phyloP scores from a whole-genome alignment of 2,888 invertebrate species.

The Aspidiotus rigidus region DNA sequence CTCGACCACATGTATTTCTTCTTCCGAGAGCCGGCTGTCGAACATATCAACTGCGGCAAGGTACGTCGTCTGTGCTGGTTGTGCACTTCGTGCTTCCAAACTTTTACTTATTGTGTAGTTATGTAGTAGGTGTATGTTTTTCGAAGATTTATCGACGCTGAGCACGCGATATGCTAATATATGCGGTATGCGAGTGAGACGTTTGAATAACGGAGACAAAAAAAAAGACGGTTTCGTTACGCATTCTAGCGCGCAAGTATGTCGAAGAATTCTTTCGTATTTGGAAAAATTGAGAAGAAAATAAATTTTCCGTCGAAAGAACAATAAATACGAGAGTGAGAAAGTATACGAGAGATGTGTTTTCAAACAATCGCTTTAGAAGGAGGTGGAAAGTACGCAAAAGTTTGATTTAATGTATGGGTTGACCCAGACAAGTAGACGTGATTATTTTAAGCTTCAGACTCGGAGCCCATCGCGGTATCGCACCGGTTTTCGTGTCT shows the following conservation, averaged over 20 bases:
- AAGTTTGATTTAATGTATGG: no score
- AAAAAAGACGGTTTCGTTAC: neutral
- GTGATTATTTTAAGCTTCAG: no score
- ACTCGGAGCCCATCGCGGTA: no score
- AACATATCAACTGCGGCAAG: slow-evolving; percentile 88
- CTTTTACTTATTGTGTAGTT: slow-evolving; percentile 3
- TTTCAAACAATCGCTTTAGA: no score
- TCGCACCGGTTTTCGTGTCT: no score
- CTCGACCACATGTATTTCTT: slow-evolving; percentile 83
- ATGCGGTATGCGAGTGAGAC: no score
- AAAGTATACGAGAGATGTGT: no score
- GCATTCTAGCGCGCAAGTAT: neutral
- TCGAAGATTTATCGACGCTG: slow-evolving; percentile 7
- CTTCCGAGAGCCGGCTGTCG: slow-evolving; percentile 84
- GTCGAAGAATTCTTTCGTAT: neutral
- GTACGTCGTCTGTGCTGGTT: slow-evolving; percentile 44
- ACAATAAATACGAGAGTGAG: neutral
- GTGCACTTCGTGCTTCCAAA: neutral
- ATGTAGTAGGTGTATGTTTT: neutral
- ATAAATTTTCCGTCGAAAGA: neutral
- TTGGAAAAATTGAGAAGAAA: neutral
- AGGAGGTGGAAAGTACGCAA: no score
- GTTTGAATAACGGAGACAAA: no score
- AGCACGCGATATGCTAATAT: neutral
- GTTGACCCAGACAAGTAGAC: no score